These are phyloP conservation scores for Corythucha ciliata DNA, from an alignment of 2,888 invertebrate genomes.

Conservation along the genomic window DNA sequence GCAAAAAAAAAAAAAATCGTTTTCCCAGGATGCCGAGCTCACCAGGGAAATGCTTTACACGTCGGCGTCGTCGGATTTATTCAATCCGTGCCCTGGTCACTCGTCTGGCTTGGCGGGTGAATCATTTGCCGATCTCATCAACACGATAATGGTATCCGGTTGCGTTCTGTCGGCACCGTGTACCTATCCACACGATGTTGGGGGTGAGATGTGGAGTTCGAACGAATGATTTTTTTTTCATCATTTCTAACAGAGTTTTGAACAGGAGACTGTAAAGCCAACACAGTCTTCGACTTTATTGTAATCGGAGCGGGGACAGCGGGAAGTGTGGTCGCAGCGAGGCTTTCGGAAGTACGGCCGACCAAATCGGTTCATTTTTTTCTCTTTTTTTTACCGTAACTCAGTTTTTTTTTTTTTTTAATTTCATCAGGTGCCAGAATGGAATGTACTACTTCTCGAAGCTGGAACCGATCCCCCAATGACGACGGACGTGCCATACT, in stretches of 20 bases:
- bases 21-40: constrained; percentile 3
- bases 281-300: constrained; percentile 40
- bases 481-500: constrained; percentile 44
- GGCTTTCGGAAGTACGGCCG: constrained; percentile 42
- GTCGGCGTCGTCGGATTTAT: constrained; percentile 20
- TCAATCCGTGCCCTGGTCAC: constrained; percentile 33
- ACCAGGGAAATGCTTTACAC: constrained; percentile 2
- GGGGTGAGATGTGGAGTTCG: constrained; percentile 30
- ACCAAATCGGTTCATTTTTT: not conserved
- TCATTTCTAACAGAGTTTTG: constrained; percentile 8
- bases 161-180: constrained; percentile 48
- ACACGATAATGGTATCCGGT: constrained; percentile 51
- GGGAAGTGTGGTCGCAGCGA: constrained; percentile 47
- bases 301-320: constrained; percentile 44
- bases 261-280: constrained; percentile 36
- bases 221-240: not conserved
- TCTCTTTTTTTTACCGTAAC: not conserved
- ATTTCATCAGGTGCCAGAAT: constrained; percentile 38
- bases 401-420: not conserved
- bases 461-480: constrained; percentile 46
- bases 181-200: constrained; percentile 47
- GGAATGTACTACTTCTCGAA: constrained; percentile 47
- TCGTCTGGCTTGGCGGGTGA: constrained; percentile 42
- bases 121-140: constrained; percentile 50
- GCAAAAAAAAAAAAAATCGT: too few relatives aligned